Base-by-base conservation (phyloP, 92 coral and sea anemone genomes). In the Isaurus tuberculatus region DNA sequence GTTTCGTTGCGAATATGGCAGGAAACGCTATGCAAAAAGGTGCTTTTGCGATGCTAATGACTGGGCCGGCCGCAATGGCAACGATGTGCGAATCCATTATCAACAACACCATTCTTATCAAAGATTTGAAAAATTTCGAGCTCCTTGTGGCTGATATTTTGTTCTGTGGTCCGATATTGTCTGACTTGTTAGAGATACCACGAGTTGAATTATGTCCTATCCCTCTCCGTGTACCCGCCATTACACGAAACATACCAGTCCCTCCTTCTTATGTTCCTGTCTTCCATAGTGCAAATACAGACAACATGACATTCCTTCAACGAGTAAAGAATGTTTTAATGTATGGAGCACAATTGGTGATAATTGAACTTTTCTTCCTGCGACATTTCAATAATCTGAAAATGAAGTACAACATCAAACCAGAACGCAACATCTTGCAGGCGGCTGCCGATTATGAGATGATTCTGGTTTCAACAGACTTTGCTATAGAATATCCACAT, bases 401-500 rank as follows among this genome's bases (percentile, higher is more conserved):
- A 75, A 31, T 44, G 36, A 86, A 80, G 79, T 92, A 89, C 74
- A 86, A 83, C 77, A 92, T 92, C 44, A 89, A 66, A 43, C 46
- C 46, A 40, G 46, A 40, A 13, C 46, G 46, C 7, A 2, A 2
- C 11, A 7, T 40, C 11, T 6, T 0, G 46, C 5, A 40, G 0
- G 46, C 46, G 46, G 11, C 11, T 8, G 14, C 46, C 46, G 46
- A 40, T 40, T 40, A 40, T 13, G 46, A 40, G 11, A 40, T 40
- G 46, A 40, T 40, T 0, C 7, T 40, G 46, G 65, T 79, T 29
- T 55, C 69, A 28, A 86, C 95, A 31, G 92, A 92, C 71, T 86
- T 83, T 65, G 95, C 92, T 15, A 32, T 92, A 57, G 91, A 92
- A 26, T 86, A 92, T 74, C 86, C 95, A 30, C 88, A 88, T 26